These are phyloP conservation scores for Cryptotermes secundus DNA, from an alignment of 1,140 invertebrate genomes.

Conservation along the genomic window DNA sequence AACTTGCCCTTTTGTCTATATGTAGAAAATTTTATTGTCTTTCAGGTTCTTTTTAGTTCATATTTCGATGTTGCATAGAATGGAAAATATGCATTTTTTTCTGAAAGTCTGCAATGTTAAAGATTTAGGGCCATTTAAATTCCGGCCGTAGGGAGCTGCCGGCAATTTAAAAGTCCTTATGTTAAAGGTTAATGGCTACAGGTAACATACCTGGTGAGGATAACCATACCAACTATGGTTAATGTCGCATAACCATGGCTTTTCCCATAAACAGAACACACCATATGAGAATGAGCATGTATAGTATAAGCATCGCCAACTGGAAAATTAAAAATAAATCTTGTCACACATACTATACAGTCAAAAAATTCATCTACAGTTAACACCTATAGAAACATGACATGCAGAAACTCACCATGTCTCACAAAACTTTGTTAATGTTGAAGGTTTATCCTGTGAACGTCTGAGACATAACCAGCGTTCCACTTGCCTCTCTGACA, in stretches of 20 bases:
- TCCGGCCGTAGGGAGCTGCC: no score
- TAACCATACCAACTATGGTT: slow-evolving; percentile 86
- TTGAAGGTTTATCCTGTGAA: slow-evolving; percentile 82
- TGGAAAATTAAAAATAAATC: slow-evolving; percentile 41
- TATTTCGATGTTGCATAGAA: no score
- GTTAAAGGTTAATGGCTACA: no score
- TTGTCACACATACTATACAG: background rate
- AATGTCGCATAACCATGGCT: slow-evolving; percentile 93
- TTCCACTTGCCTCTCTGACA: slow-evolving; percentile 85
- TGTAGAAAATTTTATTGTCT: no score
- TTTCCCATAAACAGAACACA: slow-evolving; percentile 82
- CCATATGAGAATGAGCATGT: slow-evolving; percentile 81
- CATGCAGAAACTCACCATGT: slow-evolving; percentile 47
- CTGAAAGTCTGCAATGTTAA: no score
- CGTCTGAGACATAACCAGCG: slow-evolving; percentile 83
- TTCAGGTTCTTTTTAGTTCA: no score
- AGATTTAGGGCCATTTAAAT: no score
- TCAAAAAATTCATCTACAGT: background rate
- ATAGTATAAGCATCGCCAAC: slow-evolving; percentile 90
- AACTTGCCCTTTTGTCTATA: no score
- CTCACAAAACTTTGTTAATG: slow-evolving; percentile 89
- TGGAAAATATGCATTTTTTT: no score
- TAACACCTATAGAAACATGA: background rate
- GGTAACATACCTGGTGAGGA: slow-evolving; percentile 46
- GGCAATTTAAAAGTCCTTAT: no score